Evolutionary conservation across 1,140 invertebrate species (phyloP).

Genomic region (Magallana gigas): DNA sequence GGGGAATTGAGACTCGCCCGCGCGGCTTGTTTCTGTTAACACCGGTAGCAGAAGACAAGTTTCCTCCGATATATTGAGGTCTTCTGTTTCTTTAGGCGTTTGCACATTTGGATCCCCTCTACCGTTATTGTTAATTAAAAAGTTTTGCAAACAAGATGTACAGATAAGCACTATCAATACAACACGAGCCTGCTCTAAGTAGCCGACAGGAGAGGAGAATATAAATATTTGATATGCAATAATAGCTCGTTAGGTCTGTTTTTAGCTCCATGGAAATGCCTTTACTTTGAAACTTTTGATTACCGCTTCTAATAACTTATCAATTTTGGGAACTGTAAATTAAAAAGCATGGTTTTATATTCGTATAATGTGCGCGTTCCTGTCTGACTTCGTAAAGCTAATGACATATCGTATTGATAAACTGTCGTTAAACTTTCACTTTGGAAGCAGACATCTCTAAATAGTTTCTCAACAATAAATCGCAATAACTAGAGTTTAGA

Average conservation of each 20-base stretch:
- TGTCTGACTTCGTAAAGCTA: not conserved
- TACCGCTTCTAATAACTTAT: not conserved
- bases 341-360: slow-evolving; percentile 1
- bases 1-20: not conserved
- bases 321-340: not conserved
- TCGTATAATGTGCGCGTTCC: not conserved
- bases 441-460: no score
- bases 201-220: not conserved
- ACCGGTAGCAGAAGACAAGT: no score
- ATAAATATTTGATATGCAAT: slow-evolving; percentile 37
- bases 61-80: not conserved
- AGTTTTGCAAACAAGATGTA: not conserved
- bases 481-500: no score
- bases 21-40: not conserved
- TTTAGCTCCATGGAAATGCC: not conserved
- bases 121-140: slow-evolving; percentile 22
- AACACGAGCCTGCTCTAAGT: not conserved
- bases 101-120: not conserved
- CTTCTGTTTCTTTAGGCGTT: not conserved
- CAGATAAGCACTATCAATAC: not conserved
- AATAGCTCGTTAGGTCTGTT: slow-evolving; percentile 8
- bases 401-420: not conserved
- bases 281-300: slow-evolving; percentile 11
- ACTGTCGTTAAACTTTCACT: not conserved
- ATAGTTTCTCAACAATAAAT: no score